Evolutionary conservation across 1,140 invertebrate genomes (phyloP), one percentile per base, ranked within the genome.

Genomic region (Sycobia sp.): DNA sequence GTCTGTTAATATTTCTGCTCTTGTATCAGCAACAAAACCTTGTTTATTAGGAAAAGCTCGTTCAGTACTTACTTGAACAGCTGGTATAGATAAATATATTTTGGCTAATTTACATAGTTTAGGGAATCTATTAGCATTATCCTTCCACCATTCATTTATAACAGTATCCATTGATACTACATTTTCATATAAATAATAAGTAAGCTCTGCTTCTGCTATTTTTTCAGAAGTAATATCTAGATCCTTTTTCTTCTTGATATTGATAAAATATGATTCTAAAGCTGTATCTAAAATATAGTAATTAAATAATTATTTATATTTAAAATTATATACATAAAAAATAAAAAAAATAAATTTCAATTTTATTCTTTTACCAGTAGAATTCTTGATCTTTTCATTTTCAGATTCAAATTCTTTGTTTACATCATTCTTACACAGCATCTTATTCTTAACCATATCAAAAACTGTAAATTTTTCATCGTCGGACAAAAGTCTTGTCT

Each of bases 391-490:
- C 44, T 55, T 49, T 4, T 47, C 44, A 20, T 22, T 29, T 16
- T 56, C 38, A 56, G 14, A 41, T 34, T 16, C 41, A 18, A 46
- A n/a, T 47, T 53, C 29, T 34, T 32, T 39, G 14, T 10, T 47
- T 22, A n/a, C 39, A 23, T 13, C 16, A 49, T 56, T 39, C 27
- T 51, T 20, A 34, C 7, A 51, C 9, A 65, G 39, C 61, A 63
- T 63, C 29, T 65, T 65, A 46, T 25, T 39, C 18, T 58, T 65
- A 39, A 65, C 49, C 14, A 65, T 65, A 34, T 65, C 55, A 29
- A 58, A 58, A 4, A 65, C 62, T 36, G 55, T 53, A 53, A 53
- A 44, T 25, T 58, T 58, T 18, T 65, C 62, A 51, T 65, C 62
- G 11, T 65, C 62, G 14, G 55, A 53, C n/a, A 65, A 44, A 4